phyloP scores from a whole-genome alignment of 2,888 invertebrate species.

The Macaria notata region DNA sequence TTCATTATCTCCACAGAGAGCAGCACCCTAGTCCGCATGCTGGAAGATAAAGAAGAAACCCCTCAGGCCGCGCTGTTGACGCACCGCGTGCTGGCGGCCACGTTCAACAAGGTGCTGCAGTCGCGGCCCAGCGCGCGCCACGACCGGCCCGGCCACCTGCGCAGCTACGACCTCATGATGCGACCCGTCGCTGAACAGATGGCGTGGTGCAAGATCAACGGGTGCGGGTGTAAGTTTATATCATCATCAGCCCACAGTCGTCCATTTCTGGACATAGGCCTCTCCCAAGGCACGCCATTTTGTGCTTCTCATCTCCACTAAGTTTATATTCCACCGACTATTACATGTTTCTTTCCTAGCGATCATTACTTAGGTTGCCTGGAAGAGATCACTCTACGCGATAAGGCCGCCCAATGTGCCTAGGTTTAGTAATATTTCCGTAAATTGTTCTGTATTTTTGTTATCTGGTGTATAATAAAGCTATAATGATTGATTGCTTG shows the following conservation, averaged over 20 bases:
- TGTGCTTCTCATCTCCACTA: neutral
- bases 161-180: slow-evolving; percentile 56
- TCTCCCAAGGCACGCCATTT: no score
- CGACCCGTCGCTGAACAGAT: slow-evolving; percentile 45
- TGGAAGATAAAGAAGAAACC: slow-evolving; percentile 53
- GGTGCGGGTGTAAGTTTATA: slow-evolving; percentile 53
- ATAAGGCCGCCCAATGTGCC: no score
- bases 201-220: slow-evolving; percentile 28
- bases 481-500: no score
- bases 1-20: slow-evolving; percentile 49
- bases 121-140: slow-evolving; percentile 49
- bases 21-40: slow-evolving; percentile 51
- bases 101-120: slow-evolving; percentile 53
- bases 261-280: no score
- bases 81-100: slow-evolving; percentile 36
- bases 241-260: no score
- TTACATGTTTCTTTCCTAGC: no score
- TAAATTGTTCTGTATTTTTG: no score
- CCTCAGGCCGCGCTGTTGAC: slow-evolving; percentile 1
- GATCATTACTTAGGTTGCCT: no score
- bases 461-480: no score
- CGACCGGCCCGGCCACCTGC: slow-evolving; percentile 49
- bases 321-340: neutral
- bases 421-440: no score
- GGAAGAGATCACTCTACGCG: no score